These are phyloP conservation scores for Halisarca cf. caerulea DNA, from an alignment of 37 sponge, comb jelly and placozoan genomes.

Conservation along the genomic window DNA sequence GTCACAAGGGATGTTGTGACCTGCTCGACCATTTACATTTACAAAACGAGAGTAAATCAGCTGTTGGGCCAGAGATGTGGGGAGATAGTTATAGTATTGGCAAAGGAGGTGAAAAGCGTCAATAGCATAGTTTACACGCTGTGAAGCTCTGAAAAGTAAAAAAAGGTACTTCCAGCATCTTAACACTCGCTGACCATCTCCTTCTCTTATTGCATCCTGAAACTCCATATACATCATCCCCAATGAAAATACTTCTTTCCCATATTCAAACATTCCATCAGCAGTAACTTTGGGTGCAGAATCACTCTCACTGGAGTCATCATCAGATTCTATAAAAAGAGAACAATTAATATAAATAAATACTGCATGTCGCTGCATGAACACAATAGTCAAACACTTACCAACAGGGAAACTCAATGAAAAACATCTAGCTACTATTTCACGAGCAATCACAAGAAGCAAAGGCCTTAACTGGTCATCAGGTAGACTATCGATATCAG, in stretches of 20 bases:
- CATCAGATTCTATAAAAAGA: background rate
- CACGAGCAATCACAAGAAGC: background rate
- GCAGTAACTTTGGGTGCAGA: background rate
- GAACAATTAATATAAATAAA: background rate
- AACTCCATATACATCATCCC: background rate
- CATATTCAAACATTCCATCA: background rate
- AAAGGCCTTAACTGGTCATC: background rate
- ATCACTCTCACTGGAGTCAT: background rate
- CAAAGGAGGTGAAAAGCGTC: background rate
- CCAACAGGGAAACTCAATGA: background rate
- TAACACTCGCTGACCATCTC: background rate
- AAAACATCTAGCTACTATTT: background rate
- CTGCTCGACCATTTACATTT: constrained; percentile 45
- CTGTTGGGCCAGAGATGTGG: constrained; percentile 32
- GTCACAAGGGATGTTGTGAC: constrained; percentile 56
- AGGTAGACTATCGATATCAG: background rate
- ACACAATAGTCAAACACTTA: background rate
- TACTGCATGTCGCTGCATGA: too few species aligned
- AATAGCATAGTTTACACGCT: background rate
- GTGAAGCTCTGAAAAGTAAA: background rate
- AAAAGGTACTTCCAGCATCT: background rate
- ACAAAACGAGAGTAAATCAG: constrained; percentile 40
- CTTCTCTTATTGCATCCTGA: background rate
- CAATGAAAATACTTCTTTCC: background rate
- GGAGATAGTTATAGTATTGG: constrained; percentile 41